Base-by-base conservation (phyloP, 1,140 invertebrate genomes). In the Heliconius eleuchia region DNA sequence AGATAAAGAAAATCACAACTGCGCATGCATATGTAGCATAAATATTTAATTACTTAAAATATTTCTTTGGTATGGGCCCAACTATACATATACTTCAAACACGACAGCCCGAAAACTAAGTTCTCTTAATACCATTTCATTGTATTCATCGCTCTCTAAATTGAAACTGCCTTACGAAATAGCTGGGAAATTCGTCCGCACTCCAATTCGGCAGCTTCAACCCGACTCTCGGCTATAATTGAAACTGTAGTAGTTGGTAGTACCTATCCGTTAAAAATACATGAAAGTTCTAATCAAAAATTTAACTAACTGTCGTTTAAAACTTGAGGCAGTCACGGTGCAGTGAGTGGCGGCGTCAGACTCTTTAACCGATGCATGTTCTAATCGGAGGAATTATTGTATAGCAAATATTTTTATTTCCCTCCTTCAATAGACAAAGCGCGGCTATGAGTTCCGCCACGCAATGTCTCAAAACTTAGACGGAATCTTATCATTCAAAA, bases 91-190 rank as follows among this genome's bases (percentile, higher is more conserved):
- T 16, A 46, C 16, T 46, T 16, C 4, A 3, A 60, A 52, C 19
- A 60, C 8, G 9, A 60, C 55, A 57, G 7, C 3, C 19, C 0
- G 13, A 57, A 23, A 3, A 11, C n/a, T 11, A 66, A 30, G 13
- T 30, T 66, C 60, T 66, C 60, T 30, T 66, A 66, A 66, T 66
- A n/a, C 23, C 23, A 30, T 30, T 27, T 66, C 27, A 30, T 66
- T 66, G 60, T 66, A 66, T 66, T 27, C 60, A 66, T 66, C 27
- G 60, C 13, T 66, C 23, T 30, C 11, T 66, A 66, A 66, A 66
- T 66, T 66, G 60, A 66, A 66, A 66, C 23, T 66, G 60, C 23
- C 27, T 66, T 30, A 16, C 23, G 30, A 66, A 66, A 30, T 30
- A 66, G 11, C 11, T 30, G 27, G 23, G 27, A 66, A 66, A 30